phyloP scores from a whole-genome alignment of 2,113 vertebrate genomes.

The Crypturellus undulatus region DNA sequence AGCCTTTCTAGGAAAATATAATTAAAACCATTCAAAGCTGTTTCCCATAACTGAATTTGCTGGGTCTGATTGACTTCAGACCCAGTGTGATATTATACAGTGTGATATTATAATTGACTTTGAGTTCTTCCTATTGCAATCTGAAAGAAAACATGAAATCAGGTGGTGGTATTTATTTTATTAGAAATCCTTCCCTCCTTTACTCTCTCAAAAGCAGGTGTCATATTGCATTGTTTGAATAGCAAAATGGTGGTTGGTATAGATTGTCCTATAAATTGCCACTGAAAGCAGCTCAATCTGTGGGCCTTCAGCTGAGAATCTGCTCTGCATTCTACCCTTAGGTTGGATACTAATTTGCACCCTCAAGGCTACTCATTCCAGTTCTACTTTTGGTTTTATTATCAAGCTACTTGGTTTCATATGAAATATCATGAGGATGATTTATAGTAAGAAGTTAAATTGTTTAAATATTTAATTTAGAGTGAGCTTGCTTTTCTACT shows the following conservation, averaged over 20 bases:
- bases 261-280: background rate
- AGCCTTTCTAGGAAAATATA: conserved; percentile 83
- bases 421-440: background rate
- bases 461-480: conserved; percentile 50
- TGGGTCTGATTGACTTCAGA: conserved; percentile 54
- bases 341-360: conserved; percentile 5
- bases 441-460: conserved; percentile 59
- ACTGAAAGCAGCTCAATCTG: background rate
- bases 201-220: background rate
- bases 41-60: conserved; percentile 62
- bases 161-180: conserved; percentile 47
- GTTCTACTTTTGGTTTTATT: conserved; percentile 40
- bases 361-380: background rate
- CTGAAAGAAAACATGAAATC: conserved; percentile 39
- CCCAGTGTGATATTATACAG: background rate
- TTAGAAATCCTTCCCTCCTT: conserved; percentile 25
- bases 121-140: conserved; percentile 50
- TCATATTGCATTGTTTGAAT: conserved; percentile 19
- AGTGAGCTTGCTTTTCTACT: conserved; percentile 53
- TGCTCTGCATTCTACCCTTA: background rate
- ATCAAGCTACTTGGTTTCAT: conserved; percentile 28
- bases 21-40: conserved; percentile 79
- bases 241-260: conserved; percentile 22
- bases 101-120: conserved; percentile 54
- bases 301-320: background rate